Evolutionary conservation across 2,888 invertebrate species (phyloP).

Genomic region (Ctena decussata): DNA sequence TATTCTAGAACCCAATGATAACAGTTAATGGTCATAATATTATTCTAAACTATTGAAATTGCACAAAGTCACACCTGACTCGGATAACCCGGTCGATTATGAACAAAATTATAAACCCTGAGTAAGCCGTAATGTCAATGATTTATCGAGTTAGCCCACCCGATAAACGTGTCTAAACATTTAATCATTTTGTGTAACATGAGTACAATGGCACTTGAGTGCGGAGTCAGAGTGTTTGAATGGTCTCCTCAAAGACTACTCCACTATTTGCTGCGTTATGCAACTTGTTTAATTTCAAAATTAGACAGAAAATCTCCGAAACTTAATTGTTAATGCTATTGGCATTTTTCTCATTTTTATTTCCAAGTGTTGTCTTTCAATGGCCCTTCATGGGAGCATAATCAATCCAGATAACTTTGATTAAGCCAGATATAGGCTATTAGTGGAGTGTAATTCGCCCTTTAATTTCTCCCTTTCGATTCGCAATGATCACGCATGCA

Average conservation of each 20-base stretch:
- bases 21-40: not conserved
- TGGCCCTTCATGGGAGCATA: constrained; percentile 34
- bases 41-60: not conserved
- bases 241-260: not conserved
- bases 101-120: not conserved
- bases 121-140: not conserved
- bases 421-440: constrained; percentile 54
- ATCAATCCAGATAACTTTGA: constrained; percentile 52
- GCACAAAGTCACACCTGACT: not conserved
- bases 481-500: constrained; percentile 46
- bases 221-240: constrained; percentile 33
- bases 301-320: constrained; percentile 29
- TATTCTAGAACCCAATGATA: too few species aligned
- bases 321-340: constrained; percentile 59
- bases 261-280: constrained; percentile 32
- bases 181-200: constrained; percentile 22
- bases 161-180: constrained; percentile 17
- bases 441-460: constrained; percentile 48
- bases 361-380: constrained; percentile 27
- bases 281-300: constrained; percentile 57
- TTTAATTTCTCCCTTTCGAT: constrained; percentile 58
- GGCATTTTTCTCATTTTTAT: constrained; percentile 29
- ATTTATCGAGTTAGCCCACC: constrained; percentile 5
- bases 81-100: not conserved
- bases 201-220: constrained; percentile 36